A percentile compares a stretch with the other conserved stretches of the same genome.
These are phyloP conservation scores for Silurus aristotelis DNA, from an alignment of 2,797 vertebrate species.

Conservation along the genomic window DNA sequence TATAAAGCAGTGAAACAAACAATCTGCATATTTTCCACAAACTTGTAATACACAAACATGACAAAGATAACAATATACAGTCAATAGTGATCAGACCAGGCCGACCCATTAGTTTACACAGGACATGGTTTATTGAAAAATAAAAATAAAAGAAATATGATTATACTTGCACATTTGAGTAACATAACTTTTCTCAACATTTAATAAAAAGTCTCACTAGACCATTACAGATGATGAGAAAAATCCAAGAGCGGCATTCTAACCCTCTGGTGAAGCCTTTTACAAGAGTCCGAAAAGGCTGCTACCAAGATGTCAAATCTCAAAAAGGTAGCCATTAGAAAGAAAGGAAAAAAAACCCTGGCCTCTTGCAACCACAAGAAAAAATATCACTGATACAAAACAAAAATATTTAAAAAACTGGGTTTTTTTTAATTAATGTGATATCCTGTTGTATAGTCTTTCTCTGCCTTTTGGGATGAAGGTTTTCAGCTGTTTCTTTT, in stretches of 20 bases:
- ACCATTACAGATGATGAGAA: constrained; percentile 68
- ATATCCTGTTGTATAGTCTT: constrained; percentile 50
- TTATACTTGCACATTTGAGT: constrained; percentile 61
- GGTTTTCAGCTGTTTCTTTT: constrained; percentile 36
- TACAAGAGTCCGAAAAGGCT: constrained; percentile 36
- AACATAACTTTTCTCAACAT: constrained; percentile 58
- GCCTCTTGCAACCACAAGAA: constrained; percentile 68
- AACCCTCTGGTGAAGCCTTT: constrained; percentile 23
- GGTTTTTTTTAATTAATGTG: constrained; percentile 33
- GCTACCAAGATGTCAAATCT: constrained; percentile 36
- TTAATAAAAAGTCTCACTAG: constrained; percentile 68
- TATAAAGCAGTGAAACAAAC: not conserved
- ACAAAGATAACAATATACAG: constrained; percentile 5
- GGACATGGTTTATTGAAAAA: constrained; percentile 57
- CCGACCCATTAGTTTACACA: constrained; percentile 23
- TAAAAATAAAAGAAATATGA: constrained; percentile 47
- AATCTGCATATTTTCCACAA: not conserved
- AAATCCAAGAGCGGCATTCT: constrained; percentile 45
- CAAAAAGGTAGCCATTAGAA: constrained; percentile 44
- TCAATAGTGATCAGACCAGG: constrained; percentile 8
- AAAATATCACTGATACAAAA: constrained; percentile 58
- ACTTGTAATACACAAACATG: not conserved
- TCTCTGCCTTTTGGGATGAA: constrained; percentile 44
- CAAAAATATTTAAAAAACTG: constrained; percentile 36
- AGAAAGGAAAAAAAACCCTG: constrained; percentile 49